Evolutionary conservation across 2,888 invertebrate species (phyloP).

Genomic region (Lagria hirta): DNA sequence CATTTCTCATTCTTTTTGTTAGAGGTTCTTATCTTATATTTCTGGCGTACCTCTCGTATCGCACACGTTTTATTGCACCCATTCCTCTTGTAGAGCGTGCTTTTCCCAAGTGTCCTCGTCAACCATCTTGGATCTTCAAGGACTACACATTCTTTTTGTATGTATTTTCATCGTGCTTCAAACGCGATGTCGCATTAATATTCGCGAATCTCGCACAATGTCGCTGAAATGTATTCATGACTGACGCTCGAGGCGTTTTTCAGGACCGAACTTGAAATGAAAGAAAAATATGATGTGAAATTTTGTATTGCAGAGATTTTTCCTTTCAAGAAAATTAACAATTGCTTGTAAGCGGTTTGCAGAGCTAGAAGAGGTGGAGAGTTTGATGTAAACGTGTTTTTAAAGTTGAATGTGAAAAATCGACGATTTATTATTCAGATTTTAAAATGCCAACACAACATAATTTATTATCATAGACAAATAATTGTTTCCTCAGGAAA

Average conservation of each 20-base stretch:
- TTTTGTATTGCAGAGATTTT: too few species aligned
- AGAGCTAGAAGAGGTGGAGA: too few species aligned
- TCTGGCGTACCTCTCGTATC: constrained; percentile 47
- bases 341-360: too few species aligned
- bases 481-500: too few species aligned
- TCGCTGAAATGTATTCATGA: constrained; percentile 30
- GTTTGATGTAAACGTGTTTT: too few species aligned
- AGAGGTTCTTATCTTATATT: constrained; percentile 46
- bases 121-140: constrained; percentile 45
- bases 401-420: too few species aligned
- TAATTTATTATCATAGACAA: too few species aligned
- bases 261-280: constrained; percentile 18
- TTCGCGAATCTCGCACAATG: constrained; percentile 31
- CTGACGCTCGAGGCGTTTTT: constrained; percentile 26
- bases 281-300: too few species aligned
- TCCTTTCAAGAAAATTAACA: too few species aligned
- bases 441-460: too few species aligned
- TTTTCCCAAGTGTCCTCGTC: constrained; percentile 42
- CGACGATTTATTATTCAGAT: too few species aligned
- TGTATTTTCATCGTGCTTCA: constrained; percentile 26
- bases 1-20: constrained; percentile 42
- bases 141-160: constrained; percentile 31
- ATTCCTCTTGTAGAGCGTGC: constrained; percentile 42
- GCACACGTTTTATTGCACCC: constrained; percentile 49
- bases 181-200: constrained; percentile 32